Base-by-base conservation (phyloP, 2,113 vertebrate genomes). In the Rhinolophus ferrumequinum region DNA sequence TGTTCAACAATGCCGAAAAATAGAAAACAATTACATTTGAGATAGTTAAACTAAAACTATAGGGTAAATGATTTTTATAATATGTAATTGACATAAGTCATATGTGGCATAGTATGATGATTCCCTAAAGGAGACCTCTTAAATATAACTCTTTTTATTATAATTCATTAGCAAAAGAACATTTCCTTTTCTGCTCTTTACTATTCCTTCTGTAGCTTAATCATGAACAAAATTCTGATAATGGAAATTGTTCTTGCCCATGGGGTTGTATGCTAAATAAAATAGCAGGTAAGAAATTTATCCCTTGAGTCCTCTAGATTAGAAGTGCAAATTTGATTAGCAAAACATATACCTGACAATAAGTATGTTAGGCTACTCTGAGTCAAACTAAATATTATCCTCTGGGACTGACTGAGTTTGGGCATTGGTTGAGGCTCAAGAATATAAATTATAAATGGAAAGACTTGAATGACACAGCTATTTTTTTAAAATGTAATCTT, bases 281-380 rank as follows among this genome's bases (percentile, higher is more conserved):
- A 82, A 95, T 11, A 62, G 58, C 72, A 12, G 26, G 58, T 93
- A 88, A 94, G 41, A 91, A 91, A 93, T 95, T 41, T 85, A 85
- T 97, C 58, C 73, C 73, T 66, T 22, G 26, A 95, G 56, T 84
- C 89, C 35, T 89, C 14, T 44, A 91, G 47, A 80, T 92, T 89
- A 90, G 66, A 96, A 90, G 70, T 88, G 77, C 54, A 96, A 93
- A 96, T 97, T 82, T 95, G 72, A 86, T 95, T 93, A 94, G 85
- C 67, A 94, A 96, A 96, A 88, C 41, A 96, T 79, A 94, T 85
- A 90, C 50, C 66, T 94, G 64, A 82, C 28, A 94, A 75, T 93
- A 94, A 96, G 21, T 89, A 5, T 88, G 56, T 60, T 91, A 64
- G 76, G 12, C 56, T 89, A 80, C 35, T n/a, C 70, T 79, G 50